Percentiles rank a stretch among this genome's conserved stretches.
Evolutionary conservation across 2,113 vertebrate genomes (phyloP).

Genomic region (Alligator sinensis): DNA sequence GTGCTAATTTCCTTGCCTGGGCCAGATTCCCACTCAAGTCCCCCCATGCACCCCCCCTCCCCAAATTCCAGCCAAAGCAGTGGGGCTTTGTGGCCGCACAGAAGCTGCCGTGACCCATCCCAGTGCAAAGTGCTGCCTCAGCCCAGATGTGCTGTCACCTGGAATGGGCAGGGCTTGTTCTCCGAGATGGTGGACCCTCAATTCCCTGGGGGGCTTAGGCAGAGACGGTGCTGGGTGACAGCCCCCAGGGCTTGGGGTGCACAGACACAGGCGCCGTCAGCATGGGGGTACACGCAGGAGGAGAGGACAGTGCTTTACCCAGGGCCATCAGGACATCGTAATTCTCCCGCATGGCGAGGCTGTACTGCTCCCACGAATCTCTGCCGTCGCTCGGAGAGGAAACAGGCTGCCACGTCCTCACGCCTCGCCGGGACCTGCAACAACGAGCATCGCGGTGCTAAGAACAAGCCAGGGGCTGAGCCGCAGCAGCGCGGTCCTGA

Average conservation of each 20-base stretch:
- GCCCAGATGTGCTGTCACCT: too few relatives aligned
- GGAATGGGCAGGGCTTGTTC: too few relatives aligned
- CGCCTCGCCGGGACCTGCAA: not conserved
- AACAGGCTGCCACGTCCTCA: not conserved
- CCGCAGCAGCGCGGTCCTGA: not conserved
- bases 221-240: not conserved
- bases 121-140: too few relatives aligned
- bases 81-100: too few relatives aligned
- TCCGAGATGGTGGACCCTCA: not conserved
- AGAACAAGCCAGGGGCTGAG: not conserved
- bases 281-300: not conserved
- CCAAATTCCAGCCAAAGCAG: too few relatives aligned
- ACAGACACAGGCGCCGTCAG: not conserved
- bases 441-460: too few relatives aligned
- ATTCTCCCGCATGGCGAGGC: constrained; percentile 67
- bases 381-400: not conserved
- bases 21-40: too few relatives aligned
- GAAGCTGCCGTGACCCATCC: too few relatives aligned
- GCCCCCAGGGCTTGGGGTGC: not conserved
- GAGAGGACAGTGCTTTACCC: constrained; percentile 28
- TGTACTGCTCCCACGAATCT: not conserved
- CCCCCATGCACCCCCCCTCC: too few relatives aligned
- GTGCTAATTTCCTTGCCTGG: too few relatives aligned
- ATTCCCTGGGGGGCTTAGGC: not conserved
- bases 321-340: constrained; percentile 58